Evolutionary conservation across 53 echinoderm and acorn worm genomes (phyloP), one percentile per base, ranked within the genome.

Genomic region (Antedon mediterranea): DNA sequence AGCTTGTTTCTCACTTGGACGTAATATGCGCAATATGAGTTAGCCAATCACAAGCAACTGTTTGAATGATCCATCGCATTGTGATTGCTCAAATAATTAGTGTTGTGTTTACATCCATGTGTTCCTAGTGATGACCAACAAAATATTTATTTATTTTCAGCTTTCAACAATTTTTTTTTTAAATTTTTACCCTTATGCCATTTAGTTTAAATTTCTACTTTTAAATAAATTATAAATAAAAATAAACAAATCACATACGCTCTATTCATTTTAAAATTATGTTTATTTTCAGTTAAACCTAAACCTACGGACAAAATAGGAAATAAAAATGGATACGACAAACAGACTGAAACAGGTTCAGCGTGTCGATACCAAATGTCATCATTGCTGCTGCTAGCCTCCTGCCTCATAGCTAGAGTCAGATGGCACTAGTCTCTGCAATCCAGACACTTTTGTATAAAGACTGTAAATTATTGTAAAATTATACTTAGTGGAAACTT

Each of bases 201-300:
- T n/a, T n/a, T n/a, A n/a, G n/a, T 76, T 32, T 30, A 29, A 76
- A 76, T 13, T 76, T 29, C 8, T 32, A 32, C 32, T 79, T 79
- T 31, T 81, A 15, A 27, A 4, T 23, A n/a, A 73, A 7, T 28
- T 29, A 72, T 30, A 72, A 30, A 72, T 7, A 30, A 4, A 72
- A 30, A 6, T 72, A 72, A 29, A 4, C 14, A 30, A 18, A 6
- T 72, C 73, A 72, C 14, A 28, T 29, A 29, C 29, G 15, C 29
- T 6, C 8, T 29, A 72, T 28, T 72, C 14, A 7, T 72, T 6
- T 11, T 37, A 37, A 37, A 6, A 37, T 6, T 37, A 37, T 37
- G 11, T 15, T 57, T 57, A 18, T 15, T 57, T 57, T 57, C 57
- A 57, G 57, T 3, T 15, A 23, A 57, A 57, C 15, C 1, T 18